phyloP scores from a whole-genome alignment of 2,888 invertebrate species.

The Phorcus lineatus region DNA sequence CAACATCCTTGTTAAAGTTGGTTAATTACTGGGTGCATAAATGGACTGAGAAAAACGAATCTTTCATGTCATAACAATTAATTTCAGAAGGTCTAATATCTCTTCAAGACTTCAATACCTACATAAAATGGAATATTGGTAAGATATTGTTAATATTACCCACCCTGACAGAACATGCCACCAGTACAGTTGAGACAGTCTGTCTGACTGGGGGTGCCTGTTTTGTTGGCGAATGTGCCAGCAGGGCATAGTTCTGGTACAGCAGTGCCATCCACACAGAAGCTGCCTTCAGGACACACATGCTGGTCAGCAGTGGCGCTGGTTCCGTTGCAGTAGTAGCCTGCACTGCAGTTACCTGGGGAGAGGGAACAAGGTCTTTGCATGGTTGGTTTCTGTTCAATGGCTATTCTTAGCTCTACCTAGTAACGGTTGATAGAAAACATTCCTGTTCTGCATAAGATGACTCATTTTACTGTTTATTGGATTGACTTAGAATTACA shows the following conservation, averaged over 20 bases:
- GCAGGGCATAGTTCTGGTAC: slow-evolving; percentile 67
- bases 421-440: no score
- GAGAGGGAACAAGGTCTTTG: background rate
- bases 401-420: no score
- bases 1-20: no score
- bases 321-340: slow-evolving; percentile 71
- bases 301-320: slow-evolving; percentile 64
- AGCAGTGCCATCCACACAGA: slow-evolving; percentile 66
- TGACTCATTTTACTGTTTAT: no score
- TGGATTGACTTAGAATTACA: no score
- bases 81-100: no score
- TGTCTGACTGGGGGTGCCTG: slow-evolving; percentile 47
- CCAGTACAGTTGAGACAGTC: slow-evolving; percentile 68
- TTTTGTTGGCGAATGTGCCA: slow-evolving; percentile 66
- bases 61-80: no score
- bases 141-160: background rate
- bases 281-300: slow-evolving; percentile 69
- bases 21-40: background rate
- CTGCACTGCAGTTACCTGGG: slow-evolving; percentile 67
- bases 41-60: no score
- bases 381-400: no score
- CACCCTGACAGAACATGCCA: slow-evolving; percentile 69
- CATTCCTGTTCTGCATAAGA: no score
- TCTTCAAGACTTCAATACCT: no score
- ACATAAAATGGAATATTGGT: no score